Evolutionary conservation across 2,888 invertebrate genomes (phyloP), one percentile per base, ranked within the genome.

Genomic region (Eupeodes latifasciatus): DNA sequence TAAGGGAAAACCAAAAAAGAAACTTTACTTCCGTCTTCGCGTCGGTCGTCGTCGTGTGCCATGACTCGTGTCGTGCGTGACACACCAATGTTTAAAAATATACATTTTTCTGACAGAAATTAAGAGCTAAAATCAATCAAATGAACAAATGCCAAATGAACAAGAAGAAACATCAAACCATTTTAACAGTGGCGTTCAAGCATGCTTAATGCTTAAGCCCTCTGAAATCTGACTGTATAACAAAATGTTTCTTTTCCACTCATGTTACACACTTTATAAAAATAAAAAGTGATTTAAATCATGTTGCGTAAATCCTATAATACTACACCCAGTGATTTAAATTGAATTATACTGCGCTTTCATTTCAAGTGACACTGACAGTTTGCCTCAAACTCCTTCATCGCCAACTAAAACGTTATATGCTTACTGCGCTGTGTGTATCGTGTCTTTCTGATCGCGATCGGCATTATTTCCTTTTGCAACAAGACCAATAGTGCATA

Each of bases 231-330:
- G 9, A 5, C 71, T 44, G 7, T 19, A 27, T 19, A 27, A 57
- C 9, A 57, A 44, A 57, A 57, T 44, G 11, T 19, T 55, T 51
- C 55, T 3, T 44, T 19, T 16, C 69, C 36, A 53, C 53, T 84
- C 59, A 72, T 59, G 71, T 67, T 74, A 34, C 44, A 47, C 36
- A 80, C 66, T 19, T 6, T 14, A 57, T 14, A 66, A 71, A 57
- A 53, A 75, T 27, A 3, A 27, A 27, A 76, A 83, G 83, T 80
- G 79, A 79, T 79, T 80, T 76, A 84, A 84, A 62, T 84, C 79
- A 64, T 69, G 71, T 84, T 80, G 83, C 86, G 84, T 84, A 84
- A 80, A 84, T 79, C 86, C 86, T 64, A 9, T 64, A 9, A 9
- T 16, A 79, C 86, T 87, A 66, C 86, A 79, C 79, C 79, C 86